Evolutionary conservation across 2,797 vertebrate genomes (phyloP), one percentile per base, ranked within the genome.

Genomic region (Argyrosomus regius): DNA sequence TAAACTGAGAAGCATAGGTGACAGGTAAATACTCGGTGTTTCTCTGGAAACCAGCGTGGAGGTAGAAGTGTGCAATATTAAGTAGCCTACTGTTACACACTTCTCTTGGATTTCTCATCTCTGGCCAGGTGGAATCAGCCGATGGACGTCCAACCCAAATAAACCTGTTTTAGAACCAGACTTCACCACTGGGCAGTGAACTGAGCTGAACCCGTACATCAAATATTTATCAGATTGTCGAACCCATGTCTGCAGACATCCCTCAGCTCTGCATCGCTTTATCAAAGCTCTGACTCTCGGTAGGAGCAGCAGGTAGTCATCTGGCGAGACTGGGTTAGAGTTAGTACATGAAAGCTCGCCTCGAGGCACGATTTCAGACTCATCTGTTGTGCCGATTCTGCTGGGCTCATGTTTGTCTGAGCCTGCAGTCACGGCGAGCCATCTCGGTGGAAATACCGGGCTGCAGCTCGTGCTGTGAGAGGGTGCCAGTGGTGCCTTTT

Each of bases 171-270:
- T 50, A 17, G 45, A 80, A 70, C 57, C 78, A 80, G 63, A 65
- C 50, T 24, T 67, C 72, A 72, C 72, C 62, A 35, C 49, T 46
- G 60, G 81, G 61, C 62, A 41, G 64, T 77, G 83, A 85, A 87
- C 84, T 14, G 12, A 77, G 48, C 46, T 85, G 78, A 86, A 85
- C 84, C 45, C 56, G 72, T 72, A 49, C 68, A 80, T 88, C 78
- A 53, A 77, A 82, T 89, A 88, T 92, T 84, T 77, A 89, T 88
- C 84, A 88, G 76, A 77, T 82, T 68, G 31, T 26, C 7, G 24
- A 79, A 76, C 35, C 67, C 65, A 28, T 77, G 86, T 85, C 80
- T 72, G 62, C 76, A 82, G 68, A 82, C 56, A 78, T 79, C 67
- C 80, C 73, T 80, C 62, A 56, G 77, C 68, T 85, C 60, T 59